Evolutionary conservation across 2,113 vertebrate species (phyloP).

Genomic region (Sturnus vulgaris): DNA sequence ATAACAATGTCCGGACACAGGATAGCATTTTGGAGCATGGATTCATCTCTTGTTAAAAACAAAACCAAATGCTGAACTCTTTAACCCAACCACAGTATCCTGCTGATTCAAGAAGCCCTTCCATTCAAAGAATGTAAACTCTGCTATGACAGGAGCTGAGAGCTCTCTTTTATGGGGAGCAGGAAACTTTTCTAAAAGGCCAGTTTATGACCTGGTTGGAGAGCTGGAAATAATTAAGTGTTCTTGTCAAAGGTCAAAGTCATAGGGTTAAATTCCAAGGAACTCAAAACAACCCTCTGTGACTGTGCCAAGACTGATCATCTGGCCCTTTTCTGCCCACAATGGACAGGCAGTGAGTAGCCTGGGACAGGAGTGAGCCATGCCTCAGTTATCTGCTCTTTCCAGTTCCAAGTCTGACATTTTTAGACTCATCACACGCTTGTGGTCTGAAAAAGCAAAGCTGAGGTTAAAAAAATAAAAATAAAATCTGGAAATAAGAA

Average conservation of each 20-base stretch:
- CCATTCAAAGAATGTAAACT: slow-evolving; percentile 38
- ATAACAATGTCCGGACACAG: background rate
- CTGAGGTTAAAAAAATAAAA: background rate
- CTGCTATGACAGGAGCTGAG: background rate
- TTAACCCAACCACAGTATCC: background rate
- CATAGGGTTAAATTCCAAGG: slow-evolving; percentile 58
- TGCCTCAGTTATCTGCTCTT: background rate
- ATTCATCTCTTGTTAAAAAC: background rate
- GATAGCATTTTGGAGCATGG: background rate
- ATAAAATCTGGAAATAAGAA: background rate
- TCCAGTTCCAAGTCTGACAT: background rate
- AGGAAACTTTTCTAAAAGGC: slow-evolving; percentile 23
- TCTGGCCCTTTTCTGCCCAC: background rate
- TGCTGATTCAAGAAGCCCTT: background rate
- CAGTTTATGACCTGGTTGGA: slow-evolving; percentile 27
- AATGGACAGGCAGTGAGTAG: background rate
- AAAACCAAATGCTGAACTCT: slow-evolving; percentile 39
- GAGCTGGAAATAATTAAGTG: slow-evolving; percentile 66
- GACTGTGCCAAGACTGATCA: background rate
- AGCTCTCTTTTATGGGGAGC: slow-evolving; percentile 7
- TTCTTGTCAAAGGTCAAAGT: slow-evolving; percentile 63
- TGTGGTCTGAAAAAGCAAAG: background rate
- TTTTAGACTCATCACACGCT: background rate
- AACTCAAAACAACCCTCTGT: background rate
- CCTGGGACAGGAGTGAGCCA: background rate